phyloP scores from a whole-genome alignment of 1,140 invertebrate genomes.

The Lordiphosa clarofinis region DNA sequence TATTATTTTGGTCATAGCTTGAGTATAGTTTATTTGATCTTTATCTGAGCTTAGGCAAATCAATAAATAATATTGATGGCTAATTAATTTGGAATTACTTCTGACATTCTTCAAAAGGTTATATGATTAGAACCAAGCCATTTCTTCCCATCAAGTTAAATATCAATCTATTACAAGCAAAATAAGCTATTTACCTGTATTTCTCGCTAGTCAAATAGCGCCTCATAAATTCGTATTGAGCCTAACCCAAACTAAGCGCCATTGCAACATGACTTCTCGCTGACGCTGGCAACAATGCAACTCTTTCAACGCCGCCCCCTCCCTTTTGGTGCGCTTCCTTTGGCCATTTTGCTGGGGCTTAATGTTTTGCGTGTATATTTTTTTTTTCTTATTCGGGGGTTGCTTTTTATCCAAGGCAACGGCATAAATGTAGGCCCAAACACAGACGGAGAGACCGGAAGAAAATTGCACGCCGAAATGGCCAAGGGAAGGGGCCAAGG shows the following conservation, averaged over 20 bases:
- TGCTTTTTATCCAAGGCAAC: conserved; percentile 24
- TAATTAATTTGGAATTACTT: too few relatives aligned
- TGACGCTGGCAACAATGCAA: conserved; percentile 74
- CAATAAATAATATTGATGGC: too few relatives aligned
- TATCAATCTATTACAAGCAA: too few relatives aligned
- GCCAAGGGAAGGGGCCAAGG: conserved; percentile 7
- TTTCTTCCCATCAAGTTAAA: too few relatives aligned
- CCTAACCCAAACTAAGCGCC: conserved; percentile 53
- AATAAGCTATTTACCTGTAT: too few relatives aligned
- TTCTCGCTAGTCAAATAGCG: conserved; percentile 12
- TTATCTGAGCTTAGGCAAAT: too few relatives aligned
- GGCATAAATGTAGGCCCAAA: conserved; percentile 46
- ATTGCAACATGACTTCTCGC: conserved; percentile 59
- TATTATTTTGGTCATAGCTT: too few relatives aligned
- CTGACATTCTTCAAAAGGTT: too few relatives aligned
- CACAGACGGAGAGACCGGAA: conserved; percentile 48
- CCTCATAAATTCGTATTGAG: conserved; percentile 39
- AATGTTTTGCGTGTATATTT: conserved; percentile 40
- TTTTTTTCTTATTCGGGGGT: conserved; percentile 27
- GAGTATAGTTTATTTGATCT: too few relatives aligned
- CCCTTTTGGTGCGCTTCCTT: conserved; percentile 26
- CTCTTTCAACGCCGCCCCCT: conserved; percentile 35
- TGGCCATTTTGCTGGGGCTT: conserved; percentile 64
- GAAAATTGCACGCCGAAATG: conserved; percentile 50
- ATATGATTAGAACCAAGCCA: too few relatives aligned